A percentile compares a stretch with the other conserved stretches of the same genome.
Conservation (phyloP, 2,113 vertebrate species). For the Myocastor coypus region DNA sequence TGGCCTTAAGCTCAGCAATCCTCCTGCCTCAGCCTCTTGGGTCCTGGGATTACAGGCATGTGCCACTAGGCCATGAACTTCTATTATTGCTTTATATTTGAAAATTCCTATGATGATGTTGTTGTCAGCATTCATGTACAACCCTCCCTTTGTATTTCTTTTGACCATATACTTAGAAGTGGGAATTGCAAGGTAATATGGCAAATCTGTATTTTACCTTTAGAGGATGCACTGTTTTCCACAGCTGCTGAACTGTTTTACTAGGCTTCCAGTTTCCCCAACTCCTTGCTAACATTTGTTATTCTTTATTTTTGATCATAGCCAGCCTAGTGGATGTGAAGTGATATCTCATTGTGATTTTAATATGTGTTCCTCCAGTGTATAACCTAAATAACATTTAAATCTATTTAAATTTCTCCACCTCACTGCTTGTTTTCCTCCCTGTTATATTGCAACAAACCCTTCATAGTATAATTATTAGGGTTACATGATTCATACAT, state of each 20-base stretch:
- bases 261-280: neutral
- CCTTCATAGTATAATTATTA: neutral
- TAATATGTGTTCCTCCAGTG: conserved; percentile 4
- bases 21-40: neutral
- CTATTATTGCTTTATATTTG: conserved; percentile 19
- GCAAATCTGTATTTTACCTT: conserved; percentile 11
- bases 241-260: neutral
- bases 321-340: neutral
- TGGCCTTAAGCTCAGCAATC: neutral
- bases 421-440: neutral
- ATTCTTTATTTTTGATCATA: neutral
- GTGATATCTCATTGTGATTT: neutral
- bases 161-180: neutral
- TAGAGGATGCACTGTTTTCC: conserved; percentile 9
- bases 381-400: neutral
- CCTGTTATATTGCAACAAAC: neutral
- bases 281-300: conserved; percentile 17
- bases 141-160: conserved; percentile 44
- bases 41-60: neutral
- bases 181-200: neutral
- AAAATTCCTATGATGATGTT: conserved; percentile 19
- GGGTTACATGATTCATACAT: neutral
- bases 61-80: neutral
- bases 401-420: neutral
- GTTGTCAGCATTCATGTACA: neutral